Percentiles rank a stretch among this genome's conserved stretches.
These are phyloP conservation scores for Lasaia peninsularis DNA, from an alignment of 1,140 invertebrate genomes.

Conservation along the genomic window DNA sequence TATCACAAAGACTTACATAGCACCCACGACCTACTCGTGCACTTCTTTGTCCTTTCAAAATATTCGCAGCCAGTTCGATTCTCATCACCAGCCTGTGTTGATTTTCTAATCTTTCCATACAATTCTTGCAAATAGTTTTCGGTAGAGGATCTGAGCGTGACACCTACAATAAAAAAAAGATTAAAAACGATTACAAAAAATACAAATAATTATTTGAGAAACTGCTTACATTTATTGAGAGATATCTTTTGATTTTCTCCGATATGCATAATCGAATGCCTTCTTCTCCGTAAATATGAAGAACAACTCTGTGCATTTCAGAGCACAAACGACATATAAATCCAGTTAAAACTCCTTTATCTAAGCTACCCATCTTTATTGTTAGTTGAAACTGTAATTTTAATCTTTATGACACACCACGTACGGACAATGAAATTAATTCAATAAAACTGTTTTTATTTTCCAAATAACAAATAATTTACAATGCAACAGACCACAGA, in stretches of 20 bases:
- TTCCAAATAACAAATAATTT: neutral
- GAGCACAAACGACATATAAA: constrained; percentile 89
- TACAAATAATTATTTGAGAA: constrained; percentile 16
- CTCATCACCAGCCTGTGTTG: constrained; percentile 83
- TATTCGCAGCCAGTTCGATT: constrained; percentile 68
- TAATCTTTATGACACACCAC: neutral
- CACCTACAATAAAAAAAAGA: constrained; percentile 75
- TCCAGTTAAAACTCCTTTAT: constrained; percentile 85
- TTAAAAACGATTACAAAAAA: constrained; percentile 19
- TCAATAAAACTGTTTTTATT: neutral
- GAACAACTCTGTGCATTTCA: constrained; percentile 87
- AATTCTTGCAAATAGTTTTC: constrained; percentile 85
- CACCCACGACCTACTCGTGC: constrained; percentile 37
- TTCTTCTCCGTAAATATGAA: constrained; percentile 87
- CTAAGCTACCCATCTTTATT: constrained; percentile 83
- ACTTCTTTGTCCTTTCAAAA: constrained; percentile 52
- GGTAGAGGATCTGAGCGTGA: constrained; percentile 84
- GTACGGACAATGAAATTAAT: neutral
- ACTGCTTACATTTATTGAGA: constrained; percentile 84
- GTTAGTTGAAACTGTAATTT: constrained; percentile 1
- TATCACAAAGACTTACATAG: constrained; percentile 44
- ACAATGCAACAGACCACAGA: constrained; percentile 1
- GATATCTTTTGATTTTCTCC: constrained; percentile 86
- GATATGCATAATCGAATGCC: constrained; percentile 83
- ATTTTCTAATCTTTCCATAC: constrained; percentile 82